Conservation (phyloP, 2,797 vertebrate genomes). For the Lemur catta region DNA sequence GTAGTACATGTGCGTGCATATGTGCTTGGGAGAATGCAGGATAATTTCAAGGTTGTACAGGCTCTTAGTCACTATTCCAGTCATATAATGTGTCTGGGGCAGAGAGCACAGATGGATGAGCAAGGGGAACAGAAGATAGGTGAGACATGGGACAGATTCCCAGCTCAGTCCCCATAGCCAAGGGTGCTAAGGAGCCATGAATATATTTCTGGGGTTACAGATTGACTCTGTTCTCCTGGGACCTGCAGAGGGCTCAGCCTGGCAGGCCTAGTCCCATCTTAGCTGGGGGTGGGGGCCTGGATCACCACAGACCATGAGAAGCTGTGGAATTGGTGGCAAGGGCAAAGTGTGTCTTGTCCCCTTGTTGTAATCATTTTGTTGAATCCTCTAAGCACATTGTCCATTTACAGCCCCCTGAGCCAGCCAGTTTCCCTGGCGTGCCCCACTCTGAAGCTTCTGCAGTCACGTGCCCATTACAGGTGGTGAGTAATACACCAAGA, state of each 20-base stretch:
- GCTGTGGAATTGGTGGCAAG: not conserved
- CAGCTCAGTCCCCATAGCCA: not conserved
- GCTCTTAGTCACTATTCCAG: not conserved
- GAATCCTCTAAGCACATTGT: not conserved
- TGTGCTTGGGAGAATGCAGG: not conserved
- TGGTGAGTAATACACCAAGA: no score
- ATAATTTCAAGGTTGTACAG: not conserved
- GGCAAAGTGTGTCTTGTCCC: not conserved
- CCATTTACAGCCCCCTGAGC: not conserved
- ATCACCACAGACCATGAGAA: not conserved
- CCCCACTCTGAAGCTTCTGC: not conserved
- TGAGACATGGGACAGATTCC: not conserved
- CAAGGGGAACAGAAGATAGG: not conserved
- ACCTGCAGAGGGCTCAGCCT: not conserved
- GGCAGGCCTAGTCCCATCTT: not conserved
- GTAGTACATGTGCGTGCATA: rapidly evolving
- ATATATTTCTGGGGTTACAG: not conserved
- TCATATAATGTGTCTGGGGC: not conserved
- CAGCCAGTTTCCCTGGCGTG: rapidly evolving
- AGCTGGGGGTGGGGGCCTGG: not conserved
- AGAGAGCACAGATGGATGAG: not conserved
- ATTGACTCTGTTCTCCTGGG: not conserved
- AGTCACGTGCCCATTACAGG: rapidly evolving
- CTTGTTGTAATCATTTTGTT: not conserved
- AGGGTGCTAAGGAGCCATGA: not conserved